Evolutionary conservation across 2,888 invertebrate genomes (phyloP), one percentile per base, ranked within the genome.

Genomic region (Eucriotettix oculatus): DNA sequence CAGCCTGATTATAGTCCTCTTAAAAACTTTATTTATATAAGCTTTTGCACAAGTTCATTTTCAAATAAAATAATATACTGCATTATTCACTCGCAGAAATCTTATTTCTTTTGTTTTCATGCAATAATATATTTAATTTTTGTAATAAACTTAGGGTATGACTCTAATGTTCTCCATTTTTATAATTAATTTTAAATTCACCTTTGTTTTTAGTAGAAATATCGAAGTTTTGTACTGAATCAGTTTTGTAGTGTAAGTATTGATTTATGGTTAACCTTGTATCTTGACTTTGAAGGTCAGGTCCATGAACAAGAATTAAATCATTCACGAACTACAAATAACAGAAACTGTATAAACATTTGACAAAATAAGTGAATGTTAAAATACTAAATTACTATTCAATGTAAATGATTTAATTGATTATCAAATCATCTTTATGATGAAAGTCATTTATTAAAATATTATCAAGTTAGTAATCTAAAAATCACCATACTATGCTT

Each of bases 251-350:
- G 61, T 77, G 77, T 48, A 74, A 67, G 54, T 73, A 69, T 62
- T 78, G 77, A 56, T 70, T 71, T 9, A 84, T 58, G 0, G 77
- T 76, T 1, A 86, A 66, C 16, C 79, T 76, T 64, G 82, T 80
- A 40, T 73, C 73, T 52, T 78, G 73, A 44, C 80, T 79, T 12
- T 77, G 75, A 11, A 82, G 74, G 66, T 86, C 84, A 0, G 75
- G 72, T 1, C 85, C 84, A 67, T 86, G 84, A 29, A 78, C 71
- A 11, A 87, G 66, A 52, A 80, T 74, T 3, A 83, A 66, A 56
- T 78, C 78, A 64, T 80, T 78, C n/a, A 73, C 71, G 16, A 71
- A 62, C 68, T 68, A 63, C 44, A 58, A 17, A 54, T 10, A 11
- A 54, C 10, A 56, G 42, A 56, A 16, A 42, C 16, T 41, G 42